Conservation (phyloP, 2,797 vertebrate genomes). For the Nyctalus aviator region DNA sequence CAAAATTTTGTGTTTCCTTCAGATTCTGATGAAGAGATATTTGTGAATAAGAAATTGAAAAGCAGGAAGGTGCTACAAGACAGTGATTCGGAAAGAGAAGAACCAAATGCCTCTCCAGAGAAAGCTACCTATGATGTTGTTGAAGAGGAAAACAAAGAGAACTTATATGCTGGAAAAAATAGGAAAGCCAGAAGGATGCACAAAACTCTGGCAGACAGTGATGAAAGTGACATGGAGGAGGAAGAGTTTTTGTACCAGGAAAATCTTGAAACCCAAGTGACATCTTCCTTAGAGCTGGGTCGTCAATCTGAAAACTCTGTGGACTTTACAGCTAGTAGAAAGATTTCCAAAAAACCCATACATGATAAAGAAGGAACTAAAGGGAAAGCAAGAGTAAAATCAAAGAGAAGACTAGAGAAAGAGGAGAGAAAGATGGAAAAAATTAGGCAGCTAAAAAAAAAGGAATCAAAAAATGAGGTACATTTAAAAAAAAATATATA, state of each 20-base stretch:
- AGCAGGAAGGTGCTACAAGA: conserved; percentile 91
- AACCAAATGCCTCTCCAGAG: neutral
- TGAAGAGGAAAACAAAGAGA: conserved; percentile 83
- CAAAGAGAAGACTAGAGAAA: conserved; percentile 84
- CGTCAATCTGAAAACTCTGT: conserved; percentile 46
- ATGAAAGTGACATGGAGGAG: conserved; percentile 88
- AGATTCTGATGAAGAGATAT: conserved; percentile 95
- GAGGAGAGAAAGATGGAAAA: conserved; percentile 88
- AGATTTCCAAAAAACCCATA: conserved; percentile 72
- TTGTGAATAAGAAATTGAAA: conserved; percentile 89
- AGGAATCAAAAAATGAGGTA: conserved; percentile 84
- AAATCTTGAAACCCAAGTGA: conserved; percentile 48
- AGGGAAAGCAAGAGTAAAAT: conserved; percentile 76
- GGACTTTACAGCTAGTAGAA: conserved; percentile 65
- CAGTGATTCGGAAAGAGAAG: conserved; percentile 94
- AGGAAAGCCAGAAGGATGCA: conserved; percentile 73
- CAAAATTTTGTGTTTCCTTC: conserved; percentile 52
- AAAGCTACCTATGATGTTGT: neutral
- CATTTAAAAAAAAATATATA: conserved; percentile 18
- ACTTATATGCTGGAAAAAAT: neutral
- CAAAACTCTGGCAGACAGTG: conserved; percentile 86
- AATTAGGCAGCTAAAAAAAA: conserved; percentile 87
- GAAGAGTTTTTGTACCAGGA: neutral
- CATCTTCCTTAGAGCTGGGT: conserved; percentile 17
- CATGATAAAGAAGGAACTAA: neutral